Percentiles rank a stretch among this genome's conserved stretches.
phyloP scores from a whole-genome alignment of 2,888 invertebrate species.

The Drosophila subquinaria region DNA sequence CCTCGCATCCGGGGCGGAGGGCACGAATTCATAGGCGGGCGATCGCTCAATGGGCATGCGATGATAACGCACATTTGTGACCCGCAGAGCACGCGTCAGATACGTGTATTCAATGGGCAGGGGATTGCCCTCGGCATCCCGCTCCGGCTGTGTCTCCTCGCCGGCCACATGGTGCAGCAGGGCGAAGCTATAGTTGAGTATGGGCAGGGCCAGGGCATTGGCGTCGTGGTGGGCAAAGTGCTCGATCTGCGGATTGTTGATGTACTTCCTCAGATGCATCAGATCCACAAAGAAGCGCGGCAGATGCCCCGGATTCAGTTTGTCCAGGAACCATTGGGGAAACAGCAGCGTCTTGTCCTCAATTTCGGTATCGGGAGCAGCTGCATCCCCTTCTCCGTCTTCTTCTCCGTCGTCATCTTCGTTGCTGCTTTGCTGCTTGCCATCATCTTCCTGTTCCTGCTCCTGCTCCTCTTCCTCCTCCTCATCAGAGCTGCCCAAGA shows the following conservation, averaged over 20 bases:
- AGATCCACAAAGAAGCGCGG: conserved; percentile 90
- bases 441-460: conserved; percentile 12
- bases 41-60: conserved; percentile 65
- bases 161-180: conserved; percentile 83
- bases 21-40: conserved; percentile 61
- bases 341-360: conserved; percentile 74
- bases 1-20: conserved; percentile 68
- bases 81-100: conserved; percentile 80
- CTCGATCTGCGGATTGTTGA: conserved; percentile 91
- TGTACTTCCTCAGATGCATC: conserved; percentile 88
- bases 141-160: conserved; percentile 39
- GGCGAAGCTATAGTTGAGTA: conserved; percentile 88
- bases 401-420: conserved; percentile 1
- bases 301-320: conserved; percentile 88
- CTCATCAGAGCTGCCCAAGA: conserved; percentile 15
- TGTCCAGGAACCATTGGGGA: conserved; percentile 89
- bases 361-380: conserved; percentile 20
- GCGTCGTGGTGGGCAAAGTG: conserved; percentile 88
- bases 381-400: conserved; percentile 23
- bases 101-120: conserved; percentile 78
- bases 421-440: conserved; percentile 4
- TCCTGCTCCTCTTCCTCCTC: conserved; percentile 16
- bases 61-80: conserved; percentile 82
- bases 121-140: conserved; percentile 50
- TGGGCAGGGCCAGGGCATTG: conserved; percentile 87